Evolutionary conservation across 2,113 vertebrate species (phyloP).

Genomic region (Puntigrus tetrazona): DNA sequence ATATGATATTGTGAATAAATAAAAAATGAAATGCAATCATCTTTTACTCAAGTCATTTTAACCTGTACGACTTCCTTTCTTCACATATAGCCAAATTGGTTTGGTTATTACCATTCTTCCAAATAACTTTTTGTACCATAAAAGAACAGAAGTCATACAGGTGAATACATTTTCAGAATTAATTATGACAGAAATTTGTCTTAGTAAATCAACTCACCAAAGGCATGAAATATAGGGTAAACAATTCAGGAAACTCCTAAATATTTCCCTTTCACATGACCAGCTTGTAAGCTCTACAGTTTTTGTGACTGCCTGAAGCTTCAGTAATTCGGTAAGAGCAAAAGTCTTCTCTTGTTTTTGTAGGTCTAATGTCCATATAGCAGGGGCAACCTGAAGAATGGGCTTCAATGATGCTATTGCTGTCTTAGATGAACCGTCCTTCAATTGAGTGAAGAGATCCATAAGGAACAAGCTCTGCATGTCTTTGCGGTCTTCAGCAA

Average conservation of each 20-base stretch:
- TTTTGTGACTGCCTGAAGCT: slow-evolving; percentile 39
- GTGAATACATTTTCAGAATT: too few species aligned
- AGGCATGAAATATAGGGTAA: slow-evolving; percentile 45
- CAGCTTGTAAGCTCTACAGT: slow-evolving; percentile 34
- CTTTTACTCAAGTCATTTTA: not conserved
- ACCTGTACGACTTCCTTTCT: not conserved
- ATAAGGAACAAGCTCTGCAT: slow-evolving; percentile 42
- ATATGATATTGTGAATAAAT: too few species aligned
- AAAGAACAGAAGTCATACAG: not conserved
- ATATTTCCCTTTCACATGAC: not conserved
- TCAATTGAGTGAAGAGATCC: slow-evolving; percentile 16
- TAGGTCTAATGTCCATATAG: slow-evolving; percentile 33
- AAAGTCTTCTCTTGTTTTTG: slow-evolving; percentile 3
- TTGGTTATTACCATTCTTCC: not conserved
- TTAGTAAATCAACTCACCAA: slow-evolving; percentile 10
- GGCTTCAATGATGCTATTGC: not conserved
- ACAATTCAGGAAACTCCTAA: slow-evolving; percentile 26
- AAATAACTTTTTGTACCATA: not conserved
- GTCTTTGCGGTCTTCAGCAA: slow-evolving; percentile 4
- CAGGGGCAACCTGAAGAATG: slow-evolving; percentile 37
- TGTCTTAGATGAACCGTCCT: not conserved
- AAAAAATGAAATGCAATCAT: not conserved
- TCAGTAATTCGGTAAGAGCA: slow-evolving; percentile 21
- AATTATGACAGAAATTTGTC: not conserved
- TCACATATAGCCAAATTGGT: not conserved